A percentile compares a stretch with the other conserved stretches of the same genome.
phyloP scores from a whole-genome alignment of 2,888 invertebrate genomes.

The Hydropsyche betteni region DNA sequence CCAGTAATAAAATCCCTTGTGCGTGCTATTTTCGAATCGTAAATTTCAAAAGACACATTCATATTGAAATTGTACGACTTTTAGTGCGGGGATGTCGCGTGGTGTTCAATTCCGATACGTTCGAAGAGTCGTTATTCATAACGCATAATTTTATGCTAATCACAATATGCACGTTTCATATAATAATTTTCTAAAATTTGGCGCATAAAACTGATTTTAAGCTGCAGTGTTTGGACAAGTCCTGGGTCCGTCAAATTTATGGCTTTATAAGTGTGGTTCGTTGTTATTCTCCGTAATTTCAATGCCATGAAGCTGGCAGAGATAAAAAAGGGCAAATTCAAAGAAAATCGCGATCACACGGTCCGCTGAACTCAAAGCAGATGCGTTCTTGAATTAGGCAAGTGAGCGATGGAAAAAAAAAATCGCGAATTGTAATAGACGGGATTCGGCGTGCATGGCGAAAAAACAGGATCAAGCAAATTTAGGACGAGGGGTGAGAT shows the following conservation, averaged over 20 bases:
- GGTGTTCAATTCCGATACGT: not conserved
- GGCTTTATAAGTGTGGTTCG: constrained; percentile 1
- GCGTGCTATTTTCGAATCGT: not conserved
- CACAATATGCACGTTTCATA: not conserved
- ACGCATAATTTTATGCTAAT: not conserved
- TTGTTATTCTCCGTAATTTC: not conserved
- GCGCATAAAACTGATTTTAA: not conserved
- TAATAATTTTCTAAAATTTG: not conserved
- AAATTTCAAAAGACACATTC: constrained; percentile 8
- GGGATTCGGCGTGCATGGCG: constrained; percentile 13
- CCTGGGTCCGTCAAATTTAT: not conserved
- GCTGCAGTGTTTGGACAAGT: not conserved
- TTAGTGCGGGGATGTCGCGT: not conserved
- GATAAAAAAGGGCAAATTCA: not conserved
- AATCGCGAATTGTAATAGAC: constrained; percentile 36
- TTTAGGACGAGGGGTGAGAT: constrained; percentile 5
- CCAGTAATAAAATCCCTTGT: not conserved
- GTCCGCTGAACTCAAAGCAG: constrained; percentile 40
- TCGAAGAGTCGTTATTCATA: too few relatives aligned
- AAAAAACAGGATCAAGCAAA: constrained; percentile 36
- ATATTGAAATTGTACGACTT: not conserved
- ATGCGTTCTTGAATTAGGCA: constrained; percentile 41
- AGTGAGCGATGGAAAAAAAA: constrained; percentile 36
- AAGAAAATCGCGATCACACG: constrained; percentile 43
- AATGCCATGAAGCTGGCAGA: not conserved